Percentiles rank a stretch among this genome's conserved stretches.
Evolutionary conservation across 2,888 invertebrate genomes (phyloP).

Genomic region (Carpatolechia fugitivella): DNA sequence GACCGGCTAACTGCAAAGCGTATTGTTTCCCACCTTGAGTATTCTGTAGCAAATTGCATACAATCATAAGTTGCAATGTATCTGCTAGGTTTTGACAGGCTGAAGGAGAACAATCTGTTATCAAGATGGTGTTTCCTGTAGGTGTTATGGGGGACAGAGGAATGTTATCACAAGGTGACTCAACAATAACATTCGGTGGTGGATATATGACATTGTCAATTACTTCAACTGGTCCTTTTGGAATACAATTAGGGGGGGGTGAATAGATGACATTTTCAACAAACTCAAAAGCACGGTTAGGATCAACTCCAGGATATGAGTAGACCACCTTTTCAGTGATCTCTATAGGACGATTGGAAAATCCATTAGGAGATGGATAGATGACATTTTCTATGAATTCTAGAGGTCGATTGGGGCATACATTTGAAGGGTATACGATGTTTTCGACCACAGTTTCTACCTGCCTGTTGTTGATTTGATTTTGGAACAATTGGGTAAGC

Average conservation of each 20-base stretch:
- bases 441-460: neutral
- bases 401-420: neutral
- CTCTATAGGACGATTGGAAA: neutral
- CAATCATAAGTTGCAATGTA: constrained; percentile 59
- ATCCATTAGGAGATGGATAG: neutral
- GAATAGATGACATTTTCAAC: neutral
- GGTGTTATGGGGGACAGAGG: neutral
- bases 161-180: neutral
- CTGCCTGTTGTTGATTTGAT: neutral
- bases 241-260: neutral
- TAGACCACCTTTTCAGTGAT: neutral
- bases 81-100: constrained; percentile 59
- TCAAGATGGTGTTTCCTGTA: constrained; percentile 38
- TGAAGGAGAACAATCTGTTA: constrained; percentile 58
- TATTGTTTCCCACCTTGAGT: constrained; percentile 39
- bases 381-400: neutral
- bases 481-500: neutral
- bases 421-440: neutral
- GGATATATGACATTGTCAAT: neutral
- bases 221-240: neutral
- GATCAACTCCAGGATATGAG: neutral
- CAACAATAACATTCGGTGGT: neutral
- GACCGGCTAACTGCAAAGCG: constrained; percentile 42
- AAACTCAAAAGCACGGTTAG: neutral
- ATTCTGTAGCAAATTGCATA: constrained; percentile 52